phyloP scores from a whole-genome alignment of 2,113 vertebrate species.

The Axis porcinus region DNA sequence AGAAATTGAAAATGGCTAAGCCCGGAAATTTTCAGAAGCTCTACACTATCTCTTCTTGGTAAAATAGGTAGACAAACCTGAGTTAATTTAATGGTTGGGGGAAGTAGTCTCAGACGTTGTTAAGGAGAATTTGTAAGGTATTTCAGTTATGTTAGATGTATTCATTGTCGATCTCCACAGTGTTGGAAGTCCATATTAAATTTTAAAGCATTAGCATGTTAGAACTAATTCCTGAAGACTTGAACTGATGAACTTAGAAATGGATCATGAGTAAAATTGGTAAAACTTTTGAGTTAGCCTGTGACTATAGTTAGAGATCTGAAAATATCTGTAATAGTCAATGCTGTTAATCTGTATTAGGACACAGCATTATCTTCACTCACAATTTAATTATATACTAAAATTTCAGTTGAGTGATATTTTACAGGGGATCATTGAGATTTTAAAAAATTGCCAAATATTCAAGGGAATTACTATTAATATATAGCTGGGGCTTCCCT shows the following conservation, averaged over 20 bases:
- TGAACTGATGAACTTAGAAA: background rate
- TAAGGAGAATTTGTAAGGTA: background rate
- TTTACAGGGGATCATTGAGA: background rate
- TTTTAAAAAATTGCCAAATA: background rate
- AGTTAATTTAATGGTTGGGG: background rate
- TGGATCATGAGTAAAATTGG: background rate
- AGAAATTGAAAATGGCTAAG: background rate
- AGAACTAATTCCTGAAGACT: background rate
- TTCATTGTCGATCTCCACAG: background rate
- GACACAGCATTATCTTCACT: background rate
- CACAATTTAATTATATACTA: background rate
- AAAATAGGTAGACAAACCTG: background rate
- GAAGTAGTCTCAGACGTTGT: background rate
- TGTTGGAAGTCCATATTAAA: background rate
- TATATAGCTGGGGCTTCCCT: background rate
- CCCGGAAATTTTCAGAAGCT: background rate
- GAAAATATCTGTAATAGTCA: background rate
- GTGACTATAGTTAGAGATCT: background rate
- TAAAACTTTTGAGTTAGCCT: constrained; percentile 1
- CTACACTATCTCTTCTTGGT: background rate
- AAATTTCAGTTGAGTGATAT: background rate
- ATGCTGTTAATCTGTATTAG: background rate
- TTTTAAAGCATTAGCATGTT: background rate
- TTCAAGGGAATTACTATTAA: background rate
- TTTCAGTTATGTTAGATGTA: background rate